These are phyloP conservation scores for Lasioglossum malachurum DNA, from an alignment of 2,888 invertebrate species.

Conservation along the genomic window DNA sequence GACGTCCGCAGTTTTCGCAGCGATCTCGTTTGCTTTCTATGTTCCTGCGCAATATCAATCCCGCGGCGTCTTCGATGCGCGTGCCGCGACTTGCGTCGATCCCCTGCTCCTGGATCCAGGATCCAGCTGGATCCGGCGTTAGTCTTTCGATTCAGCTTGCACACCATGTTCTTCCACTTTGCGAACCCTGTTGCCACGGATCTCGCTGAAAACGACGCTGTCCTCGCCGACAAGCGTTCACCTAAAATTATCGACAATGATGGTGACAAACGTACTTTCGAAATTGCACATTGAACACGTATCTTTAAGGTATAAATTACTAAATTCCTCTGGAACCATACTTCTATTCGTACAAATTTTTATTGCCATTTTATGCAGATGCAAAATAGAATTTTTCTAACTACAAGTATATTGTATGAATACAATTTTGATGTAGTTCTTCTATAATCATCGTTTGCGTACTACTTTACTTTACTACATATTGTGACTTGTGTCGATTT, in stretches of 20 bases:
- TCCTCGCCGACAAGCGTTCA: neutral
- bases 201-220: neutral
- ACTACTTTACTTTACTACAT: neutral
- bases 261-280: neutral
- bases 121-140: conserved; percentile 10
- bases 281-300: neutral
- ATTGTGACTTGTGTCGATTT: neutral
- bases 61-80: neutral
- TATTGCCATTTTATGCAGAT: neutral
- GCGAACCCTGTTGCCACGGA: neutral
- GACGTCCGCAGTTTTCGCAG: conserved; percentile 19
- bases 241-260: neutral
- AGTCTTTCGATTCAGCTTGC: conserved; percentile 40
- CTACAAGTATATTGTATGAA: neutral
- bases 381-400: neutral
- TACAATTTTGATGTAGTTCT: neutral
- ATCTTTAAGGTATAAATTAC: neutral
- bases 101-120: neutral
- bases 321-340: neutral
- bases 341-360: neutral
- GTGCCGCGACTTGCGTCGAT: neutral
- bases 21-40: conserved; percentile 41
- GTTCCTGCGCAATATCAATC: conserved; percentile 27
- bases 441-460: neutral
- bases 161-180: conserved; percentile 5